These are phyloP conservation scores for Scaeva pyrastri DNA, from an alignment of 2,888 invertebrate genomes.

Conservation along the genomic window DNA sequence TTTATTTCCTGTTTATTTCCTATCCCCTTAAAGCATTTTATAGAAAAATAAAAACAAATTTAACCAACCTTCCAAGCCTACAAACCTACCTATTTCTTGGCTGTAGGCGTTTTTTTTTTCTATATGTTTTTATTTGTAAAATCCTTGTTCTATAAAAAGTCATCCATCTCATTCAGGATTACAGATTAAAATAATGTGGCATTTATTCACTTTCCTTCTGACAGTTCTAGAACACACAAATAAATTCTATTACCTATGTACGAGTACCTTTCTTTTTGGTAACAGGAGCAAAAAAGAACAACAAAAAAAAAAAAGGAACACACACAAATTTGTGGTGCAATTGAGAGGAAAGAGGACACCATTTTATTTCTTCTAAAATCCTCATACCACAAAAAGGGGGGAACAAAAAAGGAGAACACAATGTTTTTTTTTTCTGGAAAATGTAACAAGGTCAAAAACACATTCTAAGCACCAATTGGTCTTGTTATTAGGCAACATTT, in stretches of 20 bases:
- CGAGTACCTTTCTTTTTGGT: neutral
- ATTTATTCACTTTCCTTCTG: constrained; percentile 67
- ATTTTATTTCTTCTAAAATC: neutral
- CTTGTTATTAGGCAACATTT: neutral
- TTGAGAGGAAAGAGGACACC: constrained; percentile 15
- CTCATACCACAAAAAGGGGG: neutral
- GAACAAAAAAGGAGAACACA: neutral
- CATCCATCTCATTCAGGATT: constrained; percentile 67
- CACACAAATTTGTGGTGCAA: constrained; percentile 3
- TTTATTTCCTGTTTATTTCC: constrained; percentile 18
- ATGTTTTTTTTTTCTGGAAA: neutral
- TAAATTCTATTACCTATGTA: constrained; percentile 47
- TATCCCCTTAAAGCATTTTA: constrained; percentile 4
- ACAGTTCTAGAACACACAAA: constrained; percentile 54
- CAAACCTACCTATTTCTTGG: constrained; percentile 21
- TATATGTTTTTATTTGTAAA: constrained; percentile 20
- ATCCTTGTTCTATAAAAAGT: constrained; percentile 50
- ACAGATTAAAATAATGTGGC: constrained; percentile 71
- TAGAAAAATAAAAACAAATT: constrained; percentile 23
- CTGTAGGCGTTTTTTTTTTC: neutral
- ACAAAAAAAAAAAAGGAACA: neutral
- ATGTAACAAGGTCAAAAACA: neutral
- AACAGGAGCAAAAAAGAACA: neutral
- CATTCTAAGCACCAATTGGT: neutral
- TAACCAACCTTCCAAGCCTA: too few species aligned